Base-by-base conservation (phyloP, 1,140 invertebrate genomes). In the Trachymyrmex cornetzi region DNA sequence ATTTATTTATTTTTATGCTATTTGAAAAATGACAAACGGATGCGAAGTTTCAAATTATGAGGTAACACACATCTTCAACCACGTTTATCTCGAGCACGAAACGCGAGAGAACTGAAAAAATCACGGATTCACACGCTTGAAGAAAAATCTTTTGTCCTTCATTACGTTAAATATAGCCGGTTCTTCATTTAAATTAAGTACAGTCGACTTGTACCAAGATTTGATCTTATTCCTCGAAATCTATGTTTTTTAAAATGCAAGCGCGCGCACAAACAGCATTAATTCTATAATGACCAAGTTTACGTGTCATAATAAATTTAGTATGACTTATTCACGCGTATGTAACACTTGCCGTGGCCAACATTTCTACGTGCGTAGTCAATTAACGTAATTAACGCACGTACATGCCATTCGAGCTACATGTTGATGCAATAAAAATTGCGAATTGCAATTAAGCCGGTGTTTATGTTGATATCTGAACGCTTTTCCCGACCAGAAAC, bases 141-240 rank as follows among this genome's bases (percentile, higher is more conserved):
- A 87, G 63, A 87, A 84, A 66, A 14, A 69, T 88, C 67, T 87
- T 67, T 75, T 34, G 53, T 67, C 77, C 48, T 71, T 87, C 48
- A 19, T 53, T 57, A 30, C 3, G n/a, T 80, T 88, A 84, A 88
- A 88, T 77, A 48, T 82, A 44, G 53, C 16, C 69, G 19, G 55
- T 88, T 69, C 63, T 87, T 82, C 63, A 71, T 88, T 88, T 24
- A 30, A 69, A 87, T 88, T 81, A 87, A 82, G 61, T 69, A 82
- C 55, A 74, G 22, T n/a, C 22, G 24, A 6, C 7, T 14, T 44
- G 34, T 11, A 24, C 19, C 34, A 50, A 50, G 12, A 24, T 77
- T 50, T 77, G 55, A 5, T 22, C n/a, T 71, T 81, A 5, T 71
- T 12, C 16, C 64, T 55, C 14, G 14, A 81, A 81, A 81, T 81